Conservation (phyloP, 2,888 invertebrate species). For the Dermolepida albohirtum region DNA sequence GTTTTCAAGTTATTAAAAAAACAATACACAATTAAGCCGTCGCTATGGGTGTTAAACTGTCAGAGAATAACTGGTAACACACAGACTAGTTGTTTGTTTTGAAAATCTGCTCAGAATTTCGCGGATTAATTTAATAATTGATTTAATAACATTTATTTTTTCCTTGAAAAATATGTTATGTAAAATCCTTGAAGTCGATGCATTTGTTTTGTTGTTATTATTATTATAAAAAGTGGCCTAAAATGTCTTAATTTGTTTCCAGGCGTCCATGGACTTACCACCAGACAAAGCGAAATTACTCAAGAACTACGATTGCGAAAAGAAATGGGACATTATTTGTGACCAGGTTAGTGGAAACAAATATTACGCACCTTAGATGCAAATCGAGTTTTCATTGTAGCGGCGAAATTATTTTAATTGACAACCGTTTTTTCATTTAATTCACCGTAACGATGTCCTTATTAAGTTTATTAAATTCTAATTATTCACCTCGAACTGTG, state of each 20-base stretch:
- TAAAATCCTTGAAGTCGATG: too few species aligned
- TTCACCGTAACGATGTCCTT: too few species aligned
- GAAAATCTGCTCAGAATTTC: too few species aligned
- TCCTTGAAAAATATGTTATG: too few species aligned
- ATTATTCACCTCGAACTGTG: not conserved
- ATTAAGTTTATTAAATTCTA: conserved; percentile 6
- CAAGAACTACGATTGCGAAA: conserved; percentile 95
- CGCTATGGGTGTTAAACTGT: too few species aligned
- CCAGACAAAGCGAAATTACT: conserved; percentile 98
- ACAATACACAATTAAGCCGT: too few species aligned
- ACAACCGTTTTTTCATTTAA: too few species aligned
- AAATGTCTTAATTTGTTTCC: conserved; percentile 64
- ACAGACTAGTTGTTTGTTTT: too few species aligned
- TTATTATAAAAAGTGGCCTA: conserved; percentile 11
- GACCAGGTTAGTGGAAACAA: conserved; percentile 84
- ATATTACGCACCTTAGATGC: not conserved
- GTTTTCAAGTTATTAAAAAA: too few species aligned
- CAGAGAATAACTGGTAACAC: too few species aligned
- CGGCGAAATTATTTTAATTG: conserved; percentile 1
- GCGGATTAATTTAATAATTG: too few species aligned
- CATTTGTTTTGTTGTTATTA: not conserved
- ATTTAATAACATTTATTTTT: too few species aligned
- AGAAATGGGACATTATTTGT: conserved; percentile 99
- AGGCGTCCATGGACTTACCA: conserved; percentile 99
- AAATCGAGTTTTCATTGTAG: not conserved